Evolutionary conservation across 2,888 invertebrate genomes (phyloP).

Genomic region (Bursaphelenchus okinawaensis): DNA sequence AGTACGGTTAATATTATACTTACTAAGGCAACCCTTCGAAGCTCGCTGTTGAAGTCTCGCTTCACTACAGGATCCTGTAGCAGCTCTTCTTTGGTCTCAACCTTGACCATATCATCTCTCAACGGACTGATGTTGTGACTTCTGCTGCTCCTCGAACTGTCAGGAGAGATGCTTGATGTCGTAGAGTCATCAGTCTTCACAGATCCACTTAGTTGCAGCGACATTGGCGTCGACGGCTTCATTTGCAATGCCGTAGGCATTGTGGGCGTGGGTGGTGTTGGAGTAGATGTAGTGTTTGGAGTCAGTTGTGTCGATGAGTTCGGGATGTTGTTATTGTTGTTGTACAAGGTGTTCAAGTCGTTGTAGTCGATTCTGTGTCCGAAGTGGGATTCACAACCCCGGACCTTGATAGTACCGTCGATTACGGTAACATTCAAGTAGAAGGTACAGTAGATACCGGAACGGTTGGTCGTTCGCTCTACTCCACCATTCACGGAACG

Average conservation of each 20-base stretch:
- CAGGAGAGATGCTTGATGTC: background rate
- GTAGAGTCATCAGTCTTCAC: background rate
- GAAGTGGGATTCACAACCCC: conserved; percentile 8
- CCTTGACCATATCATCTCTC: background rate
- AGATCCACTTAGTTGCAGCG: background rate
- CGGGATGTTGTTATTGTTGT: background rate
- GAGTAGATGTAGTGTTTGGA: background rate
- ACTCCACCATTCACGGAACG: background rate
- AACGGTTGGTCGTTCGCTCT: background rate
- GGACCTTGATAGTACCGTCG: conserved; percentile 10
- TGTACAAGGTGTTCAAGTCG: background rate
- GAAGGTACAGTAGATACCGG: conserved; percentile 14
- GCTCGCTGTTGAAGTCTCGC: conserved; percentile 8
- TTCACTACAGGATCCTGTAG: background rate
- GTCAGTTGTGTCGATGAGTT: background rate
- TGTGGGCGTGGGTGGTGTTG: background rate
- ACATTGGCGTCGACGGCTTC: background rate
- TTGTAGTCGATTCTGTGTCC: conserved; percentile 3
- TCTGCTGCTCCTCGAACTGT: background rate
- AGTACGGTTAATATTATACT: no score
- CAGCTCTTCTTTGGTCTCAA: background rate
- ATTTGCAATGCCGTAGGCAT: background rate
- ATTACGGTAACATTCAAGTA: conserved; percentile 2
- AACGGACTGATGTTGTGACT: conserved; percentile 1
- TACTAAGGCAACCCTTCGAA: conserved; percentile 9